Evolutionary conservation across 1,140 invertebrate species (phyloP).

Genomic region (Trinorchestia longiramus): DNA sequence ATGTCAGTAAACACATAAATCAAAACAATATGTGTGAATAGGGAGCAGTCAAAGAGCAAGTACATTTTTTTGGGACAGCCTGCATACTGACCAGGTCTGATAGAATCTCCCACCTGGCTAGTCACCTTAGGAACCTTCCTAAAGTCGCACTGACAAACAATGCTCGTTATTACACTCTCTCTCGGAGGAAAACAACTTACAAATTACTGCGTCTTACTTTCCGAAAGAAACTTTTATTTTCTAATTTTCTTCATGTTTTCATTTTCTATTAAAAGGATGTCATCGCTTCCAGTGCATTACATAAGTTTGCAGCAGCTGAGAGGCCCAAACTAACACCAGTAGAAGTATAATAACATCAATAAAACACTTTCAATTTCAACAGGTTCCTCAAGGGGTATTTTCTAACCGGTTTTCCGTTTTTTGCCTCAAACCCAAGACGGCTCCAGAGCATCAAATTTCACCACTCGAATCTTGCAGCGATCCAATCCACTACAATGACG

Average conservation of each 20-base stretch:
- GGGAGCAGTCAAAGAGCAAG: no score
- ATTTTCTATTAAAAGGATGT: not conserved
- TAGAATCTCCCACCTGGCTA: not conserved
- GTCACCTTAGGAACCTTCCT: not conserved
- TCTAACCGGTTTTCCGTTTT: not conserved
- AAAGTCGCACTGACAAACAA: not conserved
- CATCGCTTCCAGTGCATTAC: not conserved
- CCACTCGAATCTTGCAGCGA: not conserved
- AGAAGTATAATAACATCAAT: not conserved
- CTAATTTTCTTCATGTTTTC: not conserved
- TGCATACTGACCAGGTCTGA: not conserved
- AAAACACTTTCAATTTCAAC: not conserved
- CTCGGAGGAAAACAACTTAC: not conserved
- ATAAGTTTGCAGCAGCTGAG: not conserved
- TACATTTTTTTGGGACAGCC: no score
- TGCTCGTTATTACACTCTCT: not conserved
- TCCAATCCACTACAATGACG: not conserved
- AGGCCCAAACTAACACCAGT: not conserved
- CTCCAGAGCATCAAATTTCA: not conserved
- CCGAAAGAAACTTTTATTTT: not conserved
- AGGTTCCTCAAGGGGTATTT: not conserved
- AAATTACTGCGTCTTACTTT: not conserved
- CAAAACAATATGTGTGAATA: no score
- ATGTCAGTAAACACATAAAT: no score
- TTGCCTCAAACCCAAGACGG: not conserved